Conservation (phyloP, 2,113 vertebrate genomes). For the Embiotoca jacksoni region DNA sequence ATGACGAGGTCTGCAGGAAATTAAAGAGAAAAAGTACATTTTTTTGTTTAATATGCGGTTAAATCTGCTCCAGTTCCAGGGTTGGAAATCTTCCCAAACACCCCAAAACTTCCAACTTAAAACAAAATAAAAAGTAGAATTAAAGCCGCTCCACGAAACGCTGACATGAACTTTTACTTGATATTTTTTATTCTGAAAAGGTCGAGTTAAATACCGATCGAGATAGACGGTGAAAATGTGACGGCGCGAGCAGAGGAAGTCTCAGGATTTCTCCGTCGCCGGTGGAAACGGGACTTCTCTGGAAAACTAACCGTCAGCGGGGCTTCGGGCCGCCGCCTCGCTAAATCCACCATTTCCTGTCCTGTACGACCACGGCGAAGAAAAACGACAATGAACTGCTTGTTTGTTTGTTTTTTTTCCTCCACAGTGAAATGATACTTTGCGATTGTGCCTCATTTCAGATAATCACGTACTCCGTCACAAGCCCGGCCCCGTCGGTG, state of each 20-base stretch:
- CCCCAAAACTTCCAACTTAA: not conserved
- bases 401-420: not conserved
- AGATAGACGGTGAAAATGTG: not conserved
- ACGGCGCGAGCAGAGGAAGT: too few relatives aligned
- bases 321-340: not conserved
- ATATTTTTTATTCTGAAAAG: not conserved
- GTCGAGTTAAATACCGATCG: not conserved
- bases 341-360: slow-evolving; percentile 42
- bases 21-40: not conserved
- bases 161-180: too few relatives aligned
- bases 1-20: too few relatives aligned
- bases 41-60: not conserved
- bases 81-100: not conserved
- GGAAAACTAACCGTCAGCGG: slow-evolving; percentile 2
- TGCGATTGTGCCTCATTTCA: slow-evolving; percentile 16
- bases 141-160: not conserved
- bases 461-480: slow-evolving; percentile 22
- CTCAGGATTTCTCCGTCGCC: not conserved
- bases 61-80: not conserved
- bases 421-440: slow-evolving; percentile 15
- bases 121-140: too few relatives aligned
- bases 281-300: not conserved
- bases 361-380: slow-evolving; percentile 7
- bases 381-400: slow-evolving; percentile 15
- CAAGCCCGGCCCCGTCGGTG: slow-evolving; percentile 8